These are phyloP conservation scores for Cheilosia impressa DNA, from an alignment of 2,888 invertebrate species.

Conservation along the genomic window DNA sequence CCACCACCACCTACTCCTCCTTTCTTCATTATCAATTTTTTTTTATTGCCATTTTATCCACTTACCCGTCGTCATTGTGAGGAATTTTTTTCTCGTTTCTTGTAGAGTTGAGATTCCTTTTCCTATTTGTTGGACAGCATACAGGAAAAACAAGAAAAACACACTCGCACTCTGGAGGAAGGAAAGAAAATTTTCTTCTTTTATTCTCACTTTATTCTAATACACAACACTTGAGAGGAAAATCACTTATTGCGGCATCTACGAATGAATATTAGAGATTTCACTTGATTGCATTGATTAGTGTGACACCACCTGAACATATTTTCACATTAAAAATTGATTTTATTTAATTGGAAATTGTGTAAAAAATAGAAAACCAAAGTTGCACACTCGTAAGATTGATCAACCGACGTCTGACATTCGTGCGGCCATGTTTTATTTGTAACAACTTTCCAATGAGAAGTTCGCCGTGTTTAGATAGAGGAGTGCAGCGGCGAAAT, in stretches of 20 bases:
- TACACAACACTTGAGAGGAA: slow-evolving; percentile 42
- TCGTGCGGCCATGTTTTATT: slow-evolving; percentile 74
- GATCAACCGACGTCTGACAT: slow-evolving; percentile 73
- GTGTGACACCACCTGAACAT: slow-evolving; percentile 32
- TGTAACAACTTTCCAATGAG: slow-evolving; percentile 59
- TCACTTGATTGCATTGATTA: slow-evolving; percentile 47
- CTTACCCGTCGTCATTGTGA: slow-evolving; percentile 71
- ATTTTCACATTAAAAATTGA: slow-evolving; percentile 46
- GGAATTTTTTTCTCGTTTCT: slow-evolving; percentile 46
- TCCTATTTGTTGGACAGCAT: slow-evolving; percentile 42
- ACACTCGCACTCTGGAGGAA: slow-evolving; percentile 27
- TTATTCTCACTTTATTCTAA: slow-evolving; percentile 14
- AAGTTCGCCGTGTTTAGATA: slow-evolving; percentile 42
- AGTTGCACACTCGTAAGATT: slow-evolving; percentile 58
- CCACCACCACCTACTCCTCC: no score
- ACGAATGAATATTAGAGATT: slow-evolving; percentile 22
- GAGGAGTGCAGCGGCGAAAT: slow-evolving; percentile 36
- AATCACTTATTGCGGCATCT: slow-evolving; percentile 55
- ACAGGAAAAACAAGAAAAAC: slow-evolving; percentile 62
- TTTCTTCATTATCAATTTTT: background rate
- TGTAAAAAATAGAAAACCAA: slow-evolving; percentile 36
- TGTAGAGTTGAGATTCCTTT: slow-evolving; percentile 36
- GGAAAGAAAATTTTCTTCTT: slow-evolving; percentile 29
- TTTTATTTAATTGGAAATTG: slow-evolving; percentile 35
- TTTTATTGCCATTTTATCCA: slow-evolving; percentile 5